A percentile compares a stretch with the other conserved stretches of the same genome.
Evolutionary conservation across 2,888 invertebrate species (phyloP).

Genomic region (Oegoconia quadripuncta): DNA sequence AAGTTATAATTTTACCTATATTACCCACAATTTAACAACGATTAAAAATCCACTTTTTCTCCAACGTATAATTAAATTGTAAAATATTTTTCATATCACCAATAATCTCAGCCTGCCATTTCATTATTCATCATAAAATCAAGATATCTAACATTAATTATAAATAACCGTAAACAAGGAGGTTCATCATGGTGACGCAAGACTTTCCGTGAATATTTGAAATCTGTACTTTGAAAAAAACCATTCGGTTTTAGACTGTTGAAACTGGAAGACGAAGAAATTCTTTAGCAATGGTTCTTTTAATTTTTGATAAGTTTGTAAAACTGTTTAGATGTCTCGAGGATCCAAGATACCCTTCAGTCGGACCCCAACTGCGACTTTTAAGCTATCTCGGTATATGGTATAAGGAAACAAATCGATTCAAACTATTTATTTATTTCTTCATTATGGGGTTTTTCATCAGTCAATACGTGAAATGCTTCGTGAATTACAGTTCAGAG

Average conservation of each 20-base stretch:
- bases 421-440: slow-evolving; percentile 39
- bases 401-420: slow-evolving; percentile 34
- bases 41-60: no score
- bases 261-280: not conserved
- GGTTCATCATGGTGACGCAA: no score
- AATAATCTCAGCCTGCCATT: no score
- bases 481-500: slow-evolving; percentile 30
- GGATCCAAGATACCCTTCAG: slow-evolving; percentile 41
- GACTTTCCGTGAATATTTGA: no score
- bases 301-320: not conserved
- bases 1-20: no score
- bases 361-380: slow-evolving; percentile 45
- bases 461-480: slow-evolving; percentile 47
- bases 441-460: slow-evolving; percentile 40
- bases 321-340: slow-evolving; percentile 33
- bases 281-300: not conserved
- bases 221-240: no score
- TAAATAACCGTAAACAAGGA: no score
- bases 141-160: no score
- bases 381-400: slow-evolving; percentile 41
- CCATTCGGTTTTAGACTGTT: slow-evolving; percentile 6
- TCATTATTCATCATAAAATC: no score
- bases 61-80: no score
- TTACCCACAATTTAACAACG: no score
- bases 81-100: no score